Conservation (phyloP, 1,140 invertebrate species). For the Aphelinus certus region DNA sequence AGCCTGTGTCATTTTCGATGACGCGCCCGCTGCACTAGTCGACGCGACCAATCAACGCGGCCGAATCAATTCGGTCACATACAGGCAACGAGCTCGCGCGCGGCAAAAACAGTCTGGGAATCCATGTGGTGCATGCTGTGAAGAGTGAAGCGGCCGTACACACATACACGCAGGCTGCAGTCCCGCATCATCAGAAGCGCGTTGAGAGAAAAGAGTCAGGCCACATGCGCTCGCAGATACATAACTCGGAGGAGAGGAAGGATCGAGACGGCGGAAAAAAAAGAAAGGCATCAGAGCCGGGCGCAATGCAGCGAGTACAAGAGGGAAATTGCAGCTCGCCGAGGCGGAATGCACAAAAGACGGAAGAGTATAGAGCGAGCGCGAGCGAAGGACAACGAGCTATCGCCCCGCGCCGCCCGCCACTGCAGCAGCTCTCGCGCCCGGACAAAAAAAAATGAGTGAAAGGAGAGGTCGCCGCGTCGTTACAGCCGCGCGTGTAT, state of each 20-base stretch:
- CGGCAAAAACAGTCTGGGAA: too few species aligned
- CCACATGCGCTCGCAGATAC: neutral
- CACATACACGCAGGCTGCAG: too few species aligned
- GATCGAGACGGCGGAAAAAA: slow-evolving; percentile 9
- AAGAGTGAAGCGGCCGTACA: too few species aligned
- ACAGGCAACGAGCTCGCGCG: too few species aligned
- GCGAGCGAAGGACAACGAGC: neutral
- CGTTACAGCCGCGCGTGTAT: too few species aligned
- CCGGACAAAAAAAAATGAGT: slow-evolving; percentile 12
- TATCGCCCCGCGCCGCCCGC: neutral
- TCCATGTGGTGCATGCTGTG: too few species aligned
- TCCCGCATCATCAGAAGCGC: too few species aligned
- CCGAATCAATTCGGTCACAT: too few species aligned
- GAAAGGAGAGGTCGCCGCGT: slow-evolving; percentile 1
- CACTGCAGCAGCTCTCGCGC: neutral
- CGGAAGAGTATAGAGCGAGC: slow-evolving; percentile 22
- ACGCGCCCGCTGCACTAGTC: too few species aligned
- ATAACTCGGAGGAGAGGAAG: slow-evolving; percentile 7
- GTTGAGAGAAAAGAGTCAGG: slow-evolving; percentile 11
- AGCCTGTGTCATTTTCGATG: too few species aligned
- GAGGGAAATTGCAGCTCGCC: slow-evolving; percentile 29
- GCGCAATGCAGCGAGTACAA: slow-evolving; percentile 5
- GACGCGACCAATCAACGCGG: too few species aligned
- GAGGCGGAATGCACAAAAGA: slow-evolving; percentile 36
- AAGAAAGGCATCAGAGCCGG: neutral